Evolutionary conservation across 37 sponge, comb jelly and placozoan genomes (phyloP).

Genomic region (Aphrocallistes beatrix): DNA sequence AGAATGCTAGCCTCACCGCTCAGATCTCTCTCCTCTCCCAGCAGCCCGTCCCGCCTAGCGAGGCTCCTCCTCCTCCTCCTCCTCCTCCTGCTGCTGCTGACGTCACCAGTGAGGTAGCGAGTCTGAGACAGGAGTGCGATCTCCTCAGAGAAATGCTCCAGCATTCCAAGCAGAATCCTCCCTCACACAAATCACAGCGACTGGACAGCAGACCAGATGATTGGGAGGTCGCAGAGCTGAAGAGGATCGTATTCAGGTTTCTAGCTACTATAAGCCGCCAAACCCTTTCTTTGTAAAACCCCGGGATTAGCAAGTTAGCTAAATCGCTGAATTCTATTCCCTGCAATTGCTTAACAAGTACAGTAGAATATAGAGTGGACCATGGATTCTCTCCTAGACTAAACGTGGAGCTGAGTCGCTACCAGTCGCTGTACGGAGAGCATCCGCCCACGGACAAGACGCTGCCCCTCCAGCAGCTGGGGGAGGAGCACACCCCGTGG

Average conservation of each 20-base stretch:
- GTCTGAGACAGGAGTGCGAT: slow-evolving; percentile 8
- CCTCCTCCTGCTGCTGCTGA: neutral
- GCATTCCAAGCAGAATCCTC: no score
- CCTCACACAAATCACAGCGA: neutral
- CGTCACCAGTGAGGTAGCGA: neutral
- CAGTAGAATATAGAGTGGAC: no score
- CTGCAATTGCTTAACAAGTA: no score
- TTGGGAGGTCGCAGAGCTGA: neutral
- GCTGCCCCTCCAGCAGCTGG: neutral
- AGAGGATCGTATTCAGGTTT: neutral
- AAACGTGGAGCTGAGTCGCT: slow-evolving; percentile 12
- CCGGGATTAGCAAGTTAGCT: no score
- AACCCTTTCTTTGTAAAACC: no score
- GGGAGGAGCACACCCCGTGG: neutral
- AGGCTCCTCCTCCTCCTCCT: no score
- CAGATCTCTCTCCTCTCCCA: neutral
- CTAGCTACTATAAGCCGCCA: no score
- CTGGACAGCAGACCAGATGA: neutral
- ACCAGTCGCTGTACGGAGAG: neutral
- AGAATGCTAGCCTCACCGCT: neutral
- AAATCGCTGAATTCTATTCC: no score
- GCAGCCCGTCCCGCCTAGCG: neutral
- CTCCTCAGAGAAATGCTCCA: neutral
- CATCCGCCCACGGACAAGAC: neutral
- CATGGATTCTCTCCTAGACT: neutral